Evolutionary conservation across 1,140 invertebrate species (phyloP).

Genomic region (Medauroidea extradentata): DNA sequence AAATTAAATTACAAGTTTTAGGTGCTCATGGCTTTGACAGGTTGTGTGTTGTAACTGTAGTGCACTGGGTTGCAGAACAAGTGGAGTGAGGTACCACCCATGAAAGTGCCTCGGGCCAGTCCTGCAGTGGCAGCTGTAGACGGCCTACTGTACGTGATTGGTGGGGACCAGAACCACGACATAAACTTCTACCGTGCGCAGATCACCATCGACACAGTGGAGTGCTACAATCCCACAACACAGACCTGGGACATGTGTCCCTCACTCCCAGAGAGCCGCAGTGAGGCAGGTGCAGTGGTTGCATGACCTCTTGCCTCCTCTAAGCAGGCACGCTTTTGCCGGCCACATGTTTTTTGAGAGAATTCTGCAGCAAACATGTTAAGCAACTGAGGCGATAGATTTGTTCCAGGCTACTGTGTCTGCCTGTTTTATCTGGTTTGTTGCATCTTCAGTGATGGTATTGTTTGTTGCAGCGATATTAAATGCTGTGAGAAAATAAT

Average conservation of each 20-base stretch:
- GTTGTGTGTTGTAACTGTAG: too few relatives aligned
- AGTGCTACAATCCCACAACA: slow-evolving; percentile 74
- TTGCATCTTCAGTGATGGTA: too few relatives aligned
- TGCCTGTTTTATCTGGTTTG: too few relatives aligned
- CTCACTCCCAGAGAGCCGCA: slow-evolving; percentile 72
- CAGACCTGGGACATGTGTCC: slow-evolving; percentile 73
- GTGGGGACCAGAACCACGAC: slow-evolving; percentile 71
- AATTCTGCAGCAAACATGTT: too few relatives aligned
- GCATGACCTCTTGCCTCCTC: slow-evolving; percentile 30
- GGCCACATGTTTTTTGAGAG: too few relatives aligned
- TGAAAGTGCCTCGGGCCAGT: slow-evolving; percentile 72
- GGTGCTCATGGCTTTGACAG: too few relatives aligned
- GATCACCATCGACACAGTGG: slow-evolving; percentile 72
- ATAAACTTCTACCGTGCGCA: slow-evolving; percentile 78
- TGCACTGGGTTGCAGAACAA: slow-evolving; percentile 56
- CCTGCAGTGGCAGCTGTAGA: slow-evolving; percentile 80
- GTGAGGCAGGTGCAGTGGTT: slow-evolving; percentile 75
- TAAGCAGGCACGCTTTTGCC: too few relatives aligned
- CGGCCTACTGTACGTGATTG: slow-evolving; percentile 76
- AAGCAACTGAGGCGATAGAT: too few relatives aligned
- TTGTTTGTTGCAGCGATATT: too few relatives aligned
- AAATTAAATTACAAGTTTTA: too few relatives aligned
- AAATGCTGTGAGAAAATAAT: too few relatives aligned
- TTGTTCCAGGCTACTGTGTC: too few relatives aligned
- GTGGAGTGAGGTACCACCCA: slow-evolving; percentile 69